Base-by-base conservation (phyloP, 2,113 vertebrate genomes). In the Phoenicopterus ruber region DNA sequence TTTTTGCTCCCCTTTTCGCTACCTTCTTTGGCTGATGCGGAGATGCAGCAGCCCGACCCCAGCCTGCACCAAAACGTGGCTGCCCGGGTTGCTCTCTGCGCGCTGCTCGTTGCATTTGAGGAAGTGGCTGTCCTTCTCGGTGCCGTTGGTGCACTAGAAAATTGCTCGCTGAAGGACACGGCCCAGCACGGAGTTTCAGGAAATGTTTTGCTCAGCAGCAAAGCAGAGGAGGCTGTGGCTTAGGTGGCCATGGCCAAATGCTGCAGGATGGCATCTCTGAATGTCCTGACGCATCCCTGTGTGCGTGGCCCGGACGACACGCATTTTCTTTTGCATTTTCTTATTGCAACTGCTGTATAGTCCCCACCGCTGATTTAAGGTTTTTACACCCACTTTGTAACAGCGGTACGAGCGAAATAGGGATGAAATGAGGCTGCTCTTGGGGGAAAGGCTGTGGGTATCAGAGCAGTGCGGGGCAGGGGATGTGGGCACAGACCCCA, bases 61-160 rank as follows among this genome's bases (percentile, higher is more conserved):
- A 21, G 57, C 31, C 59, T 1, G 20, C 49, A 8, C 13, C 16
- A 1, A 7, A 29, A 47, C 3, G 58, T 24, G 38, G 28, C 61
- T 32, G 62, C 73, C 34, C 19, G 4, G 38, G 67, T 21, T 26
- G 69, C 67, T 69, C 38, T 40, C 67, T 7, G 9, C 1, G 1
- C 34, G 2, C 62, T 2, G 47, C 71, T 95, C 63, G 83, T 46
- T 17, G 94, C 86, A 21, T 97, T 97, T 97, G 96, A 97, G 98
- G 98, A 98, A 98, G 98, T 98, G 97, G 95, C 62, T 72, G 89
- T 69, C 70, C 95, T 80, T 78, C 78, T 50, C 22, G 4, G 82
- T 8, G 67, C 50, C 20, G 34, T 29, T 63, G 57, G 63, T 26
- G 78, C 40, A 7, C 62, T 26, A 66, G 59, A 72, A 74, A 42